These are phyloP conservation scores for Nyleta sp. DNA, from an alignment of 2,888 invertebrate species.

Conservation along the genomic window DNA sequence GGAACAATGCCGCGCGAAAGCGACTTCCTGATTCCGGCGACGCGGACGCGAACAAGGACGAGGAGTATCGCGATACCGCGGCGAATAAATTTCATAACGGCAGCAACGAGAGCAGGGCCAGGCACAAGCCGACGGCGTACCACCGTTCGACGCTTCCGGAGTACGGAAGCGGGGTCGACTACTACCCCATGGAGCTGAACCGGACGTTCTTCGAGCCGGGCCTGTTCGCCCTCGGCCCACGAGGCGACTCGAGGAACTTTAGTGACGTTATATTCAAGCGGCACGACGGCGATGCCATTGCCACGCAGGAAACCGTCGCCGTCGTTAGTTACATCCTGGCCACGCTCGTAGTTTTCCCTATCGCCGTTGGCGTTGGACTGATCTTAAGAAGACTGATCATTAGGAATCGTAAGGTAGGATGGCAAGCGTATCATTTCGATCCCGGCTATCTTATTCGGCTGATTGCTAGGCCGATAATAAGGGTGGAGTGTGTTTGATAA, in stretches of 20 bases:
- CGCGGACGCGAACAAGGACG: slow-evolving; percentile 62
- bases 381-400: slow-evolving; percentile 82
- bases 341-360: slow-evolving; percentile 82
- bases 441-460: slow-evolving; percentile 14
- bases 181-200: slow-evolving; percentile 71
- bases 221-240: slow-evolving; percentile 72
- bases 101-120: slow-evolving; percentile 61
- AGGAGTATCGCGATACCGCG: slow-evolving; percentile 62
- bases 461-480: slow-evolving; percentile 37
- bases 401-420: slow-evolving; percentile 81
- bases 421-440: slow-evolving; percentile 29
- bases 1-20: slow-evolving; percentile 61
- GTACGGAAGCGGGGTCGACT: slow-evolving; percentile 70
- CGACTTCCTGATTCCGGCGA: slow-evolving; percentile 62
- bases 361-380: slow-evolving; percentile 81
- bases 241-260: slow-evolving; percentile 76
- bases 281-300: slow-evolving; percentile 77
- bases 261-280: slow-evolving; percentile 80
- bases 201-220: slow-evolving; percentile 73
- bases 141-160: slow-evolving; percentile 73
- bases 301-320: slow-evolving; percentile 80
- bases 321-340: slow-evolving; percentile 82
- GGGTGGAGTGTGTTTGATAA: slow-evolving; percentile 24
- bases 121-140: slow-evolving; percentile 71
- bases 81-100: slow-evolving; percentile 33